Evolutionary conservation across 2,888 invertebrate species (phyloP).

Genomic region (Pseudoips prasinana): DNA sequence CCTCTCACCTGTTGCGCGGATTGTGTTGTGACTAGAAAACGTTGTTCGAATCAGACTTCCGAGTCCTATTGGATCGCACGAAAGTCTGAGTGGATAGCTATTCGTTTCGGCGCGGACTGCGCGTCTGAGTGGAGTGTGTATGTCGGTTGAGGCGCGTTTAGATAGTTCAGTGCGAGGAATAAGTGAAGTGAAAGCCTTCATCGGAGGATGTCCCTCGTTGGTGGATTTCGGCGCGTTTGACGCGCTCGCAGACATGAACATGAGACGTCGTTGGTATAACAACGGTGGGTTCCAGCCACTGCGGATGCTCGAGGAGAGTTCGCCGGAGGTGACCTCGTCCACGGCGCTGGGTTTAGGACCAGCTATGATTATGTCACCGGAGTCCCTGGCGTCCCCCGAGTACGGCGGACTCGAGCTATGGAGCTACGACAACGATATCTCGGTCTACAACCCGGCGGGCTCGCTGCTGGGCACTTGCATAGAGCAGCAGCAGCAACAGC

Average conservation of each 20-base stretch:
- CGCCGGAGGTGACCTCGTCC: conserved; percentile 89
- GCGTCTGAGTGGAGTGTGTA: conserved; percentile 60
- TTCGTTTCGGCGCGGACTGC: conserved; percentile 62
- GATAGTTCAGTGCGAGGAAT: conserved; percentile 73
- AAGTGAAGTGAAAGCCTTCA: conserved; percentile 76
- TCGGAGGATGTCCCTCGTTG: conserved; percentile 72
- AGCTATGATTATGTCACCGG: conserved; percentile 89
- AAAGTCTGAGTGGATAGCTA: conserved; percentile 54
- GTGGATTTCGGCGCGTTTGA: conserved; percentile 68
- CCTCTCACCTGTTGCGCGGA: conserved; percentile 63
- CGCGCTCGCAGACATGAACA: conserved; percentile 82
- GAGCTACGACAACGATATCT: conserved; percentile 85
- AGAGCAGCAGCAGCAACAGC: conserved; percentile 75
- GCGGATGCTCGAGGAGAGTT: conserved; percentile 87
- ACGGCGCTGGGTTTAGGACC: conserved; percentile 87
- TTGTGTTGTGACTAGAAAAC: conserved; percentile 64
- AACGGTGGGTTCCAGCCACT: conserved; percentile 85
- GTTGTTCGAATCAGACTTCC: conserved; percentile 35
- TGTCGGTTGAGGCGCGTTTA: conserved; percentile 65
- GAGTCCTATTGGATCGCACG: conserved; percentile 49
- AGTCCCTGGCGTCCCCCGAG: conserved; percentile 88
- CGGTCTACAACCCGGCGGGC: conserved; percentile 64
- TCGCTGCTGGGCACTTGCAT: conserved; percentile 73
- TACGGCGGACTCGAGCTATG: conserved; percentile 91
- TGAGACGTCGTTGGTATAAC: conserved; percentile 91